phyloP scores from a whole-genome alignment of 2,797 vertebrate species.

The Diplodus puntazzo region DNA sequence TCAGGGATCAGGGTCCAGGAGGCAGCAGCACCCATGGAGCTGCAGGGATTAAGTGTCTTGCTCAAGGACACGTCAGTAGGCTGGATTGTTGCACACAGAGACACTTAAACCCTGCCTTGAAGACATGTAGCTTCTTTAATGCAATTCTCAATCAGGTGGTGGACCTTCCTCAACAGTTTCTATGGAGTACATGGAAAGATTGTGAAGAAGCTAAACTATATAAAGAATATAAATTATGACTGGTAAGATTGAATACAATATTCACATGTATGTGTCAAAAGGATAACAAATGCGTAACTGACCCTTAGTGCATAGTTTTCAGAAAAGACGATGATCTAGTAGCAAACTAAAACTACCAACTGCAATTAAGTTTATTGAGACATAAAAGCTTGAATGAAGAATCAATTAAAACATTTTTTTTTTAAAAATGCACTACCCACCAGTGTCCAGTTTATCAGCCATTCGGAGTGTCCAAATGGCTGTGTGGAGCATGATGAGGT shows the following conservation, averaged over 20 bases:
- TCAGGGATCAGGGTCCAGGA: conserved; percentile 53
- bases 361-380: too few species aligned
- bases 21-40: conserved; percentile 27
- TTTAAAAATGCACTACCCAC: too few species aligned
- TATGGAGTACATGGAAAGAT: neutral
- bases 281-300: too few species aligned
- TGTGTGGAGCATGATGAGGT: neutral
- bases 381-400: too few species aligned
- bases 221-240: neutral
- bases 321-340: too few species aligned
- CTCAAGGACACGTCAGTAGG: conserved; percentile 53
- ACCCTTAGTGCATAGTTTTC: too few species aligned
- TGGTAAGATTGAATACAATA: neutral
- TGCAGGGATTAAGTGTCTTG: conserved; percentile 45
- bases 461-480: too few species aligned
- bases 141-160: neutral
- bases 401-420: too few species aligned
- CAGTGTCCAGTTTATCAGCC: too few species aligned
- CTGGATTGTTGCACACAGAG: neutral
- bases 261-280: too few species aligned
- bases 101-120: conserved; percentile 6
- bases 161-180: neutral
- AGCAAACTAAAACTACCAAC: too few species aligned
- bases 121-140: neutral
- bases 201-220: neutral